Base-by-base conservation (phyloP, 2,113 vertebrate genomes). In the Notarius lentiginosus region DNA sequence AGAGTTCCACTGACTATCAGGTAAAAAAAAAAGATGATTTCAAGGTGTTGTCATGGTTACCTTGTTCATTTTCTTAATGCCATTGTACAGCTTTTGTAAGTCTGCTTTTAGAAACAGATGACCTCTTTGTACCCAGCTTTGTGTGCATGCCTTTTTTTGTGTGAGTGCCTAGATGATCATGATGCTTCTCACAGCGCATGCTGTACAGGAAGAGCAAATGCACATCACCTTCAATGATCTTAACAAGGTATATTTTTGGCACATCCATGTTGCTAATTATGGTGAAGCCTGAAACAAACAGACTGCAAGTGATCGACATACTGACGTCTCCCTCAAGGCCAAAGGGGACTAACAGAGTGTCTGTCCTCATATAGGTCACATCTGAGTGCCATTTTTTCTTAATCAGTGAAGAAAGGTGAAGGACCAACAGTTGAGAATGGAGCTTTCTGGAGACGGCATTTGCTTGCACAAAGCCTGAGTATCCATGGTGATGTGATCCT, bases 401-500 rank as follows among this genome's bases (percentile, higher is more conserved):
- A 84, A 86, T 84, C 84, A 63, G 68, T 86, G 79, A 84, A 79
- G 83, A n/a, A 81, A 77, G 49, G 68, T 68, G 58, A 53, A 84
- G 24, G 17, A n/a, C 84, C 11, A 18, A 60, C n/a, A 51, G 72
- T n/a, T 60, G 27, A 87, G 65, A 51, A 60, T 34, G 34, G 51
- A 47, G 68, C 70, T 75, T 86, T 75, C 56, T 58, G 55, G 84
- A 53, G 47, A 82, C 6, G 7, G n/a, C 0, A 49, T 30, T 79
- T 20, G 65, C 49, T 79, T 20, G 61, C 72, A 86, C 68, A 53
- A 85, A 88, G 72, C 22, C 61, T 15, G 73, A 30, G 89, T 88
- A 83, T 68, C 89, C 87, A 85, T 90, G 89, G 85, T 58, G 85
- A 90, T 60, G 68, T 58, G 75, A 82, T 84, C 77, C 76, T 51